A percentile compares a stretch with the other conserved stretches of the same genome.
Conservation (phyloP, 2,113 vertebrate species). For the Sarotherodon lohbergeri region DNA sequence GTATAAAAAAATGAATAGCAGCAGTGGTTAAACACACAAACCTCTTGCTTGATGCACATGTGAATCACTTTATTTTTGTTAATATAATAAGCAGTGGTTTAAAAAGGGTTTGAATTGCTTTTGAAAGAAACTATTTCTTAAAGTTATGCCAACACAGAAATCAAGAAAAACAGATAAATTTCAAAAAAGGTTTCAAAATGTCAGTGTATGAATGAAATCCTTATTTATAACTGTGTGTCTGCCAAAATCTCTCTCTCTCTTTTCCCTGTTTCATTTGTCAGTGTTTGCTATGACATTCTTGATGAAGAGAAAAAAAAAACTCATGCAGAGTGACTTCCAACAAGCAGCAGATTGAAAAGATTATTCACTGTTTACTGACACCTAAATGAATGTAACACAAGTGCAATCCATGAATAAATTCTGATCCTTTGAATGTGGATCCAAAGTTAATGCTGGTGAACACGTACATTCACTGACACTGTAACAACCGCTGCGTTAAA, state of each 20-base stretch:
- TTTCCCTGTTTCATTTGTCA: neutral
- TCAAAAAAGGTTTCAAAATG: neutral
- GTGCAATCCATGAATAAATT: constrained; percentile 51
- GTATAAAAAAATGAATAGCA: neutral
- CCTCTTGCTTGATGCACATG: constrained; percentile 17
- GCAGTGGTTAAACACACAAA: constrained; percentile 3
- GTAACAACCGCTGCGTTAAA: neutral
- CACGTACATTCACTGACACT: constrained; percentile 25
- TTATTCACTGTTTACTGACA: constrained; percentile 6
- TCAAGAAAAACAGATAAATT: neutral
- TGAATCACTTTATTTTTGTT: constrained; percentile 58
- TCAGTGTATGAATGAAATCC: neutral
- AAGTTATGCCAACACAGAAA: neutral
- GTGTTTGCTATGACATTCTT: neutral
- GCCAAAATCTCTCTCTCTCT: neutral
- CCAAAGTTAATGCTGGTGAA: neutral
- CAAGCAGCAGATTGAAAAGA: neutral
- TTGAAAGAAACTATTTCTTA: constrained; percentile 2
- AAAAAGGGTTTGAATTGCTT: neutral
- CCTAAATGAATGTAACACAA: constrained; percentile 45
- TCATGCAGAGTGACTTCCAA: constrained; percentile 23
- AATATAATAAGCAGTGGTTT: constrained; percentile 6
- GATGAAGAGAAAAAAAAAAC: neutral
- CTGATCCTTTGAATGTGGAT: neutral
- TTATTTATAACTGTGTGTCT: neutral